These are phyloP conservation scores for Rhynchomys soricoides DNA, from an alignment of 2,113 vertebrate species.

Conservation along the genomic window DNA sequence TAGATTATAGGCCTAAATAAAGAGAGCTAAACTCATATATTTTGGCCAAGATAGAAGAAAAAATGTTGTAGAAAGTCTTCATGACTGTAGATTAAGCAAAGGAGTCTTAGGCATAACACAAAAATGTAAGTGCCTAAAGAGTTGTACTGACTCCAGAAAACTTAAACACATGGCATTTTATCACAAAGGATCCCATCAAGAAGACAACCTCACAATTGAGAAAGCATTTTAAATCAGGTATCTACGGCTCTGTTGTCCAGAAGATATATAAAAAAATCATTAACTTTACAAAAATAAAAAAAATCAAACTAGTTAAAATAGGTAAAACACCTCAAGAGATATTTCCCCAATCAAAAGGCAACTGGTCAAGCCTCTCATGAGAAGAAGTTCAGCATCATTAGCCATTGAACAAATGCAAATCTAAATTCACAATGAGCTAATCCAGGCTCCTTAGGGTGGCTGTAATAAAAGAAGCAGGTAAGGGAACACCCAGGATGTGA, in stretches of 20 bases:
- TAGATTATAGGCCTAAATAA: background rate
- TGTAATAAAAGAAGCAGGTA: background rate
- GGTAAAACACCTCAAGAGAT: background rate
- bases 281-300: background rate
- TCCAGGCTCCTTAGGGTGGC: background rate
- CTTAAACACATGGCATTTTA: background rate
- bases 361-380: background rate
- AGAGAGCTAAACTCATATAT: background rate
- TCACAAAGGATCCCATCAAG: background rate
- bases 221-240: background rate
- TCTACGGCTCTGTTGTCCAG: background rate
- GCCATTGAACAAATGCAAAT: background rate
- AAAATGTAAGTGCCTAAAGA: background rate
- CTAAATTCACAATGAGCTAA: background rate
- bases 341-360: background rate
- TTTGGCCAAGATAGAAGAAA: background rate
- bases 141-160: background rate
- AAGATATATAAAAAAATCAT: slow-evolving; percentile 9
- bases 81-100: background rate
- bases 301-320: background rate
- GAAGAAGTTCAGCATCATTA: background rate
- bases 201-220: background rate
- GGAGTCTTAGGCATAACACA: background rate
- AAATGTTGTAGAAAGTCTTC: background rate
- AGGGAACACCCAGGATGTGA: background rate